A percentile compares a stretch with the other conserved stretches of the same genome.
Conservation (phyloP, 2,113 vertebrate species). For the Notechis scutatus region DNA sequence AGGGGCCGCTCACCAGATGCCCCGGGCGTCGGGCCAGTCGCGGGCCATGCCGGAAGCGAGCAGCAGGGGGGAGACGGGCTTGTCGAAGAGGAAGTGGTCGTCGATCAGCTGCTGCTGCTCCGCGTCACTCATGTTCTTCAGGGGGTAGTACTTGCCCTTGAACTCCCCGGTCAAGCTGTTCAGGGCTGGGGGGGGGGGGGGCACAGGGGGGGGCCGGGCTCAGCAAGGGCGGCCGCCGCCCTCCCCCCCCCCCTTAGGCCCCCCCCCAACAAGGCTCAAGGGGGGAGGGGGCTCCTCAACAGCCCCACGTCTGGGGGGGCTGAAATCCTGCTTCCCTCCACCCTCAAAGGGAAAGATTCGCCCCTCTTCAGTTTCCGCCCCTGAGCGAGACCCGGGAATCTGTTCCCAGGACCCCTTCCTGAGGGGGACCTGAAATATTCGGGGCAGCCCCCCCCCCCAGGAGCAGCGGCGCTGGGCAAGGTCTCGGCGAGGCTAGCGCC, state of each 20-base stretch:
- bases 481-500: not conserved
- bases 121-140: slow-evolving; percentile 82
- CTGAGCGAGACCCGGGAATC: not conserved
- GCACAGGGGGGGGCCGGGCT: not conserved
- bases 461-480: not conserved
- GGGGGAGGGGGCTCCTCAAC: too few species aligned
- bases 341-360: not conserved
- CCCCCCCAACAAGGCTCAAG: not conserved
- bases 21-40: slow-evolving; percentile 91
- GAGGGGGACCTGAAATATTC: not conserved
- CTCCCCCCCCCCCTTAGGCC: accelerated
- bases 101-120: slow-evolving; percentile 92
- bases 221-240: not conserved
- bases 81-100: slow-evolving; percentile 96
- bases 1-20: slow-evolving; percentile 81
- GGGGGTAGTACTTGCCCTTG: slow-evolving; percentile 94
- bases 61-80: slow-evolving; percentile 90
- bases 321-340: not conserved
- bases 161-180: slow-evolving; percentile 86
- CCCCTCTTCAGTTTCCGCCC: not conserved
- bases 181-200: slow-evolving; percentile 70
- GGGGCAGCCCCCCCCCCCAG: too few species aligned
- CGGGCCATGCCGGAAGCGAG: slow-evolving; percentile 91
- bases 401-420: not conserved
- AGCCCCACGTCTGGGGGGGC: not conserved